These are phyloP conservation scores for Globia sparganii DNA, from an alignment of 2,888 invertebrate species.

Conservation along the genomic window DNA sequence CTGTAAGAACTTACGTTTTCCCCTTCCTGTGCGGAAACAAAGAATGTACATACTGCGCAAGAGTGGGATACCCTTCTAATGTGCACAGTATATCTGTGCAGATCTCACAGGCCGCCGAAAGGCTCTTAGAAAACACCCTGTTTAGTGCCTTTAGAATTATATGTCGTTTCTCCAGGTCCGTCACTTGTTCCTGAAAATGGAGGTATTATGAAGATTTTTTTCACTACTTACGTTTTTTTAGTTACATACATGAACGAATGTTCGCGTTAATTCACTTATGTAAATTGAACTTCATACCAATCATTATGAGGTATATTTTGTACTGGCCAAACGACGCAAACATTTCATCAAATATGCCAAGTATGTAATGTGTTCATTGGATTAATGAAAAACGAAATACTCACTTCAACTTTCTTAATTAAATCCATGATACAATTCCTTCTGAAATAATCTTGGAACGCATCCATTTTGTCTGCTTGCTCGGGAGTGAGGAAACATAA, in stretches of 20 bases:
- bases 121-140: constrained; percentile 60
- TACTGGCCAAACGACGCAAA: background rate
- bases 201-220: background rate
- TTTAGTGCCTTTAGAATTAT: constrained; percentile 69
- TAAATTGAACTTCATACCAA: background rate
- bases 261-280: background rate
- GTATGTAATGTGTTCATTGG: background rate
- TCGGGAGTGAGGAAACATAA: constrained; percentile 80
- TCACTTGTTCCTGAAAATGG: constrained; percentile 74
- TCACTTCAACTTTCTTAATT: constrained; percentile 79
- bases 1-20: constrained; percentile 47
- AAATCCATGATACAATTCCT: constrained; percentile 75
- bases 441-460: constrained; percentile 81
- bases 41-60: constrained; percentile 78
- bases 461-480: constrained; percentile 79
- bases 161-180: constrained; percentile 56
- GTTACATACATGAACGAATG: background rate
- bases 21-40: constrained; percentile 80
- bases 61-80: constrained; percentile 68
- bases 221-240: background rate
- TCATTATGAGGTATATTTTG: background rate
- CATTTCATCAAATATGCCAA: background rate
- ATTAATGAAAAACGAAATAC: constrained; percentile 28
- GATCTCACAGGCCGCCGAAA: constrained; percentile 74
- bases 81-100: constrained; percentile 73